Evolutionary conservation across 2,113 vertebrate species (phyloP), one percentile per base, ranked within the genome.

Genomic region (Pedionomus torquatus): DNA sequence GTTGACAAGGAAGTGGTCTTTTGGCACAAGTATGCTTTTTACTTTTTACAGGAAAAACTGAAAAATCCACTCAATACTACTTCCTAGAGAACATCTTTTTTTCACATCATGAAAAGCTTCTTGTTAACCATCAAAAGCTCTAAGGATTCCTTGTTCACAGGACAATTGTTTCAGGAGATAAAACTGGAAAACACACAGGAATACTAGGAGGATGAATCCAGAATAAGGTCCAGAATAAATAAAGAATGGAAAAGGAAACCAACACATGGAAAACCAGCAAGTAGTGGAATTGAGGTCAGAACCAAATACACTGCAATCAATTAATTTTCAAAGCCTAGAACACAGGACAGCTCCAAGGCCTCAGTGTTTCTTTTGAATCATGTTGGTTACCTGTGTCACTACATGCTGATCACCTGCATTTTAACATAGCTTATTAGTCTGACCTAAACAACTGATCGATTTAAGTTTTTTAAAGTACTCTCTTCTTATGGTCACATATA

Each of bases 371-470:
- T 39, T 77, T 39, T 41, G 7, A 79, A 43, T 33, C 35, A 30
- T 18, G 3, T 26, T 46, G 14, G 19, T 52, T 69, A 20, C n/a
- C 33, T 61, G 26, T 17, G 30, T 10, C 17, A 55, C 37, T 21
- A 51, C n/a, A 5, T 11, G 23, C 15, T 69, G 18, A 64, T 43
- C 30, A n/a, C 31, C 30, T 28, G 30, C 21, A 66, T 30, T 79
- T 24, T 31, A 65, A n/a, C 25, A 4, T 28, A 61, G 10, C 39
- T 44, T 23, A 7, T 37, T 65, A 57, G 82, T 17, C 26, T 70
- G 33, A 69, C 23, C 20, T 51, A n/a, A 89, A 52, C 13, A 72
- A 79, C 2, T 0, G 0, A 66, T 2, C 5, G 1, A 4, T 87
- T 58, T 10, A 28, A 37, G 37, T 78, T n/a, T 77, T 54, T 10